phyloP scores from a whole-genome alignment of 2,797 vertebrate genomes.

The Novumbra hubbsi region DNA sequence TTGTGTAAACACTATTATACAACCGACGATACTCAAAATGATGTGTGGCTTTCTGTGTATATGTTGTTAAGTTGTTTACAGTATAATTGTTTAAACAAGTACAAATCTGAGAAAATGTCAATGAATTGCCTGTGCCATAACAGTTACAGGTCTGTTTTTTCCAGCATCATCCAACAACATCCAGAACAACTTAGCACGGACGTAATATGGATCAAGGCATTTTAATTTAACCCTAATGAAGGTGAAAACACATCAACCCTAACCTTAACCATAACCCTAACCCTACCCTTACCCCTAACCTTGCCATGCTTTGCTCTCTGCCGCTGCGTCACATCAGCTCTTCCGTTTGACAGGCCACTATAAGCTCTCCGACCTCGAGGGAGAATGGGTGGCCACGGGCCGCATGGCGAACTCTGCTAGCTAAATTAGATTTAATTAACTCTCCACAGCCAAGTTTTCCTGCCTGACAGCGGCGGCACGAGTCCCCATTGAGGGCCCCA shows the following conservation, averaged over 20 bases:
- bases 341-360: conserved; percentile 43
- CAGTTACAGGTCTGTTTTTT: not conserved
- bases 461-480: conserved; percentile 43
- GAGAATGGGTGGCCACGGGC: conserved; percentile 56
- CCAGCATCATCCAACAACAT: not conserved
- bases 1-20: too few species aligned
- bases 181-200: not conserved
- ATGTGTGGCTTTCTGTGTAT: too few species aligned
- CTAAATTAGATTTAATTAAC: conserved; percentile 70
- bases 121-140: too few species aligned
- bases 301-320: conserved; percentile 46
- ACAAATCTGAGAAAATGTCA: too few species aligned
- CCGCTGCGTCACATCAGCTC: conserved; percentile 50
- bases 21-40: too few species aligned
- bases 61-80: too few species aligned
- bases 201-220: not conserved
- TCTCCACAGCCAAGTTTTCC: conserved; percentile 49
- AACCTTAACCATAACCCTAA: too few species aligned
- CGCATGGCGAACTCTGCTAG: conserved; percentile 42
- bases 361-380: conserved; percentile 31
- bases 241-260: too few species aligned
- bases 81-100: too few species aligned
- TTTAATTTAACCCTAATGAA: not conserved
- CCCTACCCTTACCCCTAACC: too few species aligned
- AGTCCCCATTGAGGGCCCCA: conserved; percentile 38